Evolutionary conservation across 2,797 vertebrate genomes (phyloP).

Genomic region (Phrynocephalus forsythii): DNA sequence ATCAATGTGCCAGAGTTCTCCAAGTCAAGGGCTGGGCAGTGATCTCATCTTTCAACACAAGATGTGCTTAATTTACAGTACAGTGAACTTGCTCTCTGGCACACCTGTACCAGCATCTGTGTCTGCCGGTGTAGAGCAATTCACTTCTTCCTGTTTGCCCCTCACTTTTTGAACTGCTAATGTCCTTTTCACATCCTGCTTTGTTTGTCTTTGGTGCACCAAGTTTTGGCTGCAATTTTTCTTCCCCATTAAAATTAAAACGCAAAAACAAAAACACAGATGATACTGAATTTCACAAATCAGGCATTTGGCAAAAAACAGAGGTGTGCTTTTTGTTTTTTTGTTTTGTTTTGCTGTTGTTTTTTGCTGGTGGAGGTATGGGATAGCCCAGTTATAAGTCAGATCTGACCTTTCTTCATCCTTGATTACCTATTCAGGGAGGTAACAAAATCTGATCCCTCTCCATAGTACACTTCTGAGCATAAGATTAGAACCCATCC

Average conservation of each 20-base stretch:
- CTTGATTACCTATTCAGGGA: not conserved
- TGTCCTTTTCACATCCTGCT: not conserved
- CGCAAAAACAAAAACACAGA: too few species aligned
- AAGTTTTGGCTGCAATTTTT: not conserved
- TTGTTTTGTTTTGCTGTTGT: not conserved
- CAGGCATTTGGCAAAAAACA: not conserved
- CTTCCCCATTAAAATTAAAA: not conserved
- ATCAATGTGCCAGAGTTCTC: not conserved
- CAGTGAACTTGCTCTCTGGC: not conserved
- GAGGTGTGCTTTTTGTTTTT: too few species aligned
- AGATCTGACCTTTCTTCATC: not conserved
- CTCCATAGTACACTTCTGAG: not conserved
- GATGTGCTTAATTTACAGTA: not conserved
- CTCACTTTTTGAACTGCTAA: not conserved
- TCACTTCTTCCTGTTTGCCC: not conserved
- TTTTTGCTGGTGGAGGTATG: not conserved
- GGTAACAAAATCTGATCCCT: not conserved
- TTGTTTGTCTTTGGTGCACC: not conserved
- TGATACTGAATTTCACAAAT: not conserved
- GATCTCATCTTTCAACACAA: not conserved
- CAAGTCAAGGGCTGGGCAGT: not conserved
- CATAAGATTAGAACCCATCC: not conserved
- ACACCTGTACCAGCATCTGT: not conserved
- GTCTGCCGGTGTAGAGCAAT: not conserved
- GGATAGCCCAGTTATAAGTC: not conserved